Evolutionary conservation across 2,113 vertebrate species (phyloP).

Genomic region (Trogon melanurus): DNA sequence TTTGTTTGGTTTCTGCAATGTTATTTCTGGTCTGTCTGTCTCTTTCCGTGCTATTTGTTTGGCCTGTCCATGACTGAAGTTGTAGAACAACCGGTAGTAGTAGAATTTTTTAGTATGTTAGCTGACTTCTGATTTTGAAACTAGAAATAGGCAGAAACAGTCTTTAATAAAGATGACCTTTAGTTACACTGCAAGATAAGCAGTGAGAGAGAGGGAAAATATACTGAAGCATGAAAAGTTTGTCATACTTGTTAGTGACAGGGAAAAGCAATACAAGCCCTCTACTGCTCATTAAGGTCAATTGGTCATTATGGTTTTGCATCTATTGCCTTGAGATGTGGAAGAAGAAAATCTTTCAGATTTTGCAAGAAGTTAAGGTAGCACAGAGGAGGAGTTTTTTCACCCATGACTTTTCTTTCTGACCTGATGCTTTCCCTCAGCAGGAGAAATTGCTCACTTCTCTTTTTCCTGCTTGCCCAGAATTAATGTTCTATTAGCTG

Average conservation of each 20-base stretch:
- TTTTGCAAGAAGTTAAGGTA: background rate
- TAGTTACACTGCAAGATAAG: background rate
- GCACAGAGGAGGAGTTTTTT: background rate
- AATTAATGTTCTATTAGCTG: background rate
- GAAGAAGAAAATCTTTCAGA: background rate
- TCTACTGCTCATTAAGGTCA: background rate
- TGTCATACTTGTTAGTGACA: background rate
- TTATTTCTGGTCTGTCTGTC: background rate
- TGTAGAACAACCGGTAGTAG: background rate
- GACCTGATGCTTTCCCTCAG: background rate
- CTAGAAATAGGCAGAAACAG: background rate
- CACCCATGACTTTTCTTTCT: background rate
- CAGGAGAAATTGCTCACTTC: background rate
- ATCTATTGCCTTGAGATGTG: background rate
- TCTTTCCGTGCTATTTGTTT: background rate
- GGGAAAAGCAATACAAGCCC: background rate
- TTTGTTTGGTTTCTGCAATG: background rate
- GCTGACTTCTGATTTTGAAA: background rate
- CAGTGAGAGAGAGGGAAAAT: background rate
- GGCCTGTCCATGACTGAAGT: background rate
- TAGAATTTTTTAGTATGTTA: background rate
- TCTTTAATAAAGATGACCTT: conserved; percentile 39
- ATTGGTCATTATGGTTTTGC: background rate
- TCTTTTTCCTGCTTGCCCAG: background rate
- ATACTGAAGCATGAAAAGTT: background rate